Conservation (phyloP, 2,113 vertebrate genomes). For the Nothobranchius kuhntae region DNA sequence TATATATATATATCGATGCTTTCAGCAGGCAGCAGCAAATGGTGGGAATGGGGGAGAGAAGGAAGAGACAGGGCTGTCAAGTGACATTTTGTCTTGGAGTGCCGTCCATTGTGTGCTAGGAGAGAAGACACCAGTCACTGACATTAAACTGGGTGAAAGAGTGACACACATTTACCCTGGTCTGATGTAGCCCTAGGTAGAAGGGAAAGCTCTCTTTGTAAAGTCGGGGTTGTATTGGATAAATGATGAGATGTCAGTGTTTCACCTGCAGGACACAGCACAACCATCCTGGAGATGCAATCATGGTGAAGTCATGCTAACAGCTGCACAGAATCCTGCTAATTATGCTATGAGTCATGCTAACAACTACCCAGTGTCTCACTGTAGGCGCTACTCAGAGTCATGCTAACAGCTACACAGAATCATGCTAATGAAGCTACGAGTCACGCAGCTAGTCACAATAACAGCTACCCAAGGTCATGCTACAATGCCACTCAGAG, state of each 20-base stretch:
- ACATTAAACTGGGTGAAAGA: conserved; percentile 26
- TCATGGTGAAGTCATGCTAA: no score
- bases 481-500: no score
- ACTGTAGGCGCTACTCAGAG: no score
- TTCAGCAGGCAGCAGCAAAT: conserved; percentile 39
- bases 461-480: no score
- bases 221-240: neutral
- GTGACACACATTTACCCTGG: conserved; percentile 3
- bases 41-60: neutral
- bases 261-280: neutral
- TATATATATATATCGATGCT: conserved; percentile 1
- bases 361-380: no score
- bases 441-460: no score
- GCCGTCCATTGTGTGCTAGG: conserved; percentile 47
- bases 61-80: conserved; percentile 51
- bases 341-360: no score
- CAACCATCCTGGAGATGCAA: no score
- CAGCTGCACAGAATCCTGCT: no score
- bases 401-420: no score
- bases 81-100: conserved; percentile 56
- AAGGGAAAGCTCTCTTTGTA: neutral
- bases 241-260: neutral
- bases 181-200: conserved; percentile 36
- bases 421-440: no score
- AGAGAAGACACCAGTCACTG: conserved; percentile 59